Percentiles rank a stretch among this genome's conserved stretches.
phyloP scores from a whole-genome alignment of 2,797 vertebrate genomes.

The Dallia pectoralis region DNA sequence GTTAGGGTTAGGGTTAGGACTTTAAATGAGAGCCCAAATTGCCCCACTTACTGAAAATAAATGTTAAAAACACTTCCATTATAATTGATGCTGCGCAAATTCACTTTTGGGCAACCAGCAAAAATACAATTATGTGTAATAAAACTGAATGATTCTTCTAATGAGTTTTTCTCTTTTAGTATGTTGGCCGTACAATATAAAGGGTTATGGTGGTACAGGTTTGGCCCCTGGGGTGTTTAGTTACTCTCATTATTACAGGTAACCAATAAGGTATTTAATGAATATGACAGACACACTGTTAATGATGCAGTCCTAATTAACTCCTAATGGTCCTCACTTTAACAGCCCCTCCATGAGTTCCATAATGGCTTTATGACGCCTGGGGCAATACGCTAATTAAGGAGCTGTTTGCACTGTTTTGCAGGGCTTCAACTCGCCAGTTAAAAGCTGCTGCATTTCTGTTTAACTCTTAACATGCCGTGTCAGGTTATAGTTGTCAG shows the following conservation, averaged over 20 bases:
- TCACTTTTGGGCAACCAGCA: not conserved
- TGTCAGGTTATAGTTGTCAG: constrained; percentile 14
- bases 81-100: constrained; percentile 1
- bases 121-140: not conserved
- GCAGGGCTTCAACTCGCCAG: constrained; percentile 31
- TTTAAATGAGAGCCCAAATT: constrained; percentile 48
- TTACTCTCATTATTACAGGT: constrained; percentile 33
- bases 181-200: not conserved
- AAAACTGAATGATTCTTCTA: not conserved
- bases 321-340: constrained; percentile 77
- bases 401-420: constrained; percentile 64
- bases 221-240: constrained; percentile 1
- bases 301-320: constrained; percentile 77
- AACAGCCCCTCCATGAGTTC: constrained; percentile 74
- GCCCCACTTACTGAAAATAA: constrained; percentile 46
- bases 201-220: not conserved
- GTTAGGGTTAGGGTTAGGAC: constrained; percentile 49
- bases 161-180: not conserved
- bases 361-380: constrained; percentile 80
- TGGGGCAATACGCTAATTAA: constrained; percentile 78
- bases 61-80: constrained; percentile 30
- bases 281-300: constrained; percentile 55
- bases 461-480: constrained; percentile 29
- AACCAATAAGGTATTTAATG: constrained; percentile 35
- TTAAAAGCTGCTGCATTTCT: no score